phyloP scores from a whole-genome alignment of 2,797 vertebrate genomes.

The Schizopygopsis pylzovi region DNA sequence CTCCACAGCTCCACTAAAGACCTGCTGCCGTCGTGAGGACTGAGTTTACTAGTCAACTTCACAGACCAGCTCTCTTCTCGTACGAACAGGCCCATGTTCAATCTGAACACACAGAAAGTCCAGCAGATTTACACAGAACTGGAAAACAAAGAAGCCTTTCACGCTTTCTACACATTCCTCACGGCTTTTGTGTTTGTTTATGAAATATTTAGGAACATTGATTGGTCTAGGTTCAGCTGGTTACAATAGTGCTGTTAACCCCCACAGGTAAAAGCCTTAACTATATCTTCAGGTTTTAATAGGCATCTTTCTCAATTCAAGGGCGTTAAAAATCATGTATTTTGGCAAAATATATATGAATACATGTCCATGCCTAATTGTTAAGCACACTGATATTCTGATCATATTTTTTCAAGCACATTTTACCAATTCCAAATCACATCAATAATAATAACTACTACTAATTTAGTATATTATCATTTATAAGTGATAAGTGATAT shows the following conservation, averaged over 20 bases:
- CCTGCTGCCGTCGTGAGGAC: constrained; percentile 72
- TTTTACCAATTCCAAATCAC: no score
- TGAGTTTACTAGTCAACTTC: constrained; percentile 37
- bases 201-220: neutral
- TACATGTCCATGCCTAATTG: no score
- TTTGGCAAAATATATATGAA: no score
- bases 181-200: neutral
- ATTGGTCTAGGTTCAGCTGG: neutral
- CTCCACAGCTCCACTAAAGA: constrained; percentile 65
- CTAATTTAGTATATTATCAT: no score
- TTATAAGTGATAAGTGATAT: no score
- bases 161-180: neutral
- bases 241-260: neutral
- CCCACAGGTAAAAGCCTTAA: neutral
- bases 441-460: no score
- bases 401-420: no score
- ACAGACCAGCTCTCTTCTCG: neutral
- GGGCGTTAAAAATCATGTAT: neutral
- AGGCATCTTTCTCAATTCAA: neutral
- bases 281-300: neutral
- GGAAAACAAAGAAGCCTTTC: neutral
- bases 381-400: no score
- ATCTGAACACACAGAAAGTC: no score
- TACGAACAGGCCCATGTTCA: neutral
- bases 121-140: neutral